A percentile compares a stretch with the other conserved stretches of the same genome.
Conservation (phyloP, 2,113 vertebrate species). For the Dicrurus megarhynchus region DNA sequence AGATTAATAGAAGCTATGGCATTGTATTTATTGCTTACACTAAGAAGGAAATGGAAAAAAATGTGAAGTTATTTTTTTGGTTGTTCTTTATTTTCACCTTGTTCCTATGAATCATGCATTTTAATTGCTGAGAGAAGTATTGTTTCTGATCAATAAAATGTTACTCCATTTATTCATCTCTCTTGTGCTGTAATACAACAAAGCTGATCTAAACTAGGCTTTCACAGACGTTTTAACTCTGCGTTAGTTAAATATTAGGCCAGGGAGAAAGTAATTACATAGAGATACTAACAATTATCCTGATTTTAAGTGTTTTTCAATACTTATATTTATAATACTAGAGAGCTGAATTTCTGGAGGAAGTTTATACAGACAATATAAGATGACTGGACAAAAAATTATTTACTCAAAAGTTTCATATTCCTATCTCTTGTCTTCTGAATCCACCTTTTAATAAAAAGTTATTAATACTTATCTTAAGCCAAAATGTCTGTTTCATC, state of each 20-base stretch:
- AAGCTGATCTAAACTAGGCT: neutral
- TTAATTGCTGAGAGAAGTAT: conserved; percentile 34
- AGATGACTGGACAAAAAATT: neutral
- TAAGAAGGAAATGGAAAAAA: conserved; percentile 20
- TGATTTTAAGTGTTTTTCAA: neutral
- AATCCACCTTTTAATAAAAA: neutral
- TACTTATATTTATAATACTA: neutral
- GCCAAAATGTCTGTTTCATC: neutral
- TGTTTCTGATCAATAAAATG: conserved; percentile 59
- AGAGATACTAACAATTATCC: neutral
- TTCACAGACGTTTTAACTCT: neutral
- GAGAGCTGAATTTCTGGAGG: neutral
- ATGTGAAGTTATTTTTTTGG: conserved; percentile 63
- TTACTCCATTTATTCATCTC: neutral
- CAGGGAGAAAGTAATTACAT: neutral
- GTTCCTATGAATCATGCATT: conserved; percentile 32
- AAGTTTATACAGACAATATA: neutral
- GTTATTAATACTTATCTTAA: neutral
- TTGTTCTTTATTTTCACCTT: conserved; percentile 53
- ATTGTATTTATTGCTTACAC: conserved; percentile 67
- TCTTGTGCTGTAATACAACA: neutral
- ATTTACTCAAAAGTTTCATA: neutral
- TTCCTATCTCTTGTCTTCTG: neutral
- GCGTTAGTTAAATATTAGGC: neutral
- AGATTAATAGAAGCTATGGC: neutral